These are phyloP conservation scores for Nestor notabilis DNA, from an alignment of 2,113 vertebrate species.

Conservation along the genomic window DNA sequence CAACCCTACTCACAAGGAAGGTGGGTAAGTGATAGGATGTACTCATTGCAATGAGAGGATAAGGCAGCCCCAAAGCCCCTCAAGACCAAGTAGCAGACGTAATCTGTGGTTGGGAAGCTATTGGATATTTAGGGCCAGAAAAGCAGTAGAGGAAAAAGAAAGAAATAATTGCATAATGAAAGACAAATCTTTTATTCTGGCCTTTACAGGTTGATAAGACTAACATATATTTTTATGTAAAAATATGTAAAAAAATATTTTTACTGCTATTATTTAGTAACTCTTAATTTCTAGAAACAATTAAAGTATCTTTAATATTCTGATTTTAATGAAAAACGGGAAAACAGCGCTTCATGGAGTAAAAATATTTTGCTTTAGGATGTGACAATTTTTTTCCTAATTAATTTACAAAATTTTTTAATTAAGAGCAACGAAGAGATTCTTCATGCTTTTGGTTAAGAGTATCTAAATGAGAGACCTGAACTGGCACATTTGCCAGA, in stretches of 20 bases:
- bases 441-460: background rate
- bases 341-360: background rate
- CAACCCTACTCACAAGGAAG: background rate
- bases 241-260: background rate
- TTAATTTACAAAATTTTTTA: background rate
- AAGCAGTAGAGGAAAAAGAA: background rate
- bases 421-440: background rate
- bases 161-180: background rate
- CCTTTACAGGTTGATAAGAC: constrained; percentile 35
- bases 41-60: background rate
- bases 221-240: background rate
- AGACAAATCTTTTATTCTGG: constrained; percentile 33
- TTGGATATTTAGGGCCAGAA: background rate
- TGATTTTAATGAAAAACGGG: background rate
- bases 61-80: background rate
- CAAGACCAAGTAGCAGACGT: background rate
- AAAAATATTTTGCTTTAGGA: background rate
- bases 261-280: background rate
- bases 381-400: background rate
- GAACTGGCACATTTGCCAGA: background rate
- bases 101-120: background rate
- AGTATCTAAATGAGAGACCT: background rate
- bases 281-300: background rate
- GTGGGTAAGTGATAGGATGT: background rate
- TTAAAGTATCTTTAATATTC: background rate